Conservation (phyloP, 2,113 vertebrate species). For the Candoia aspera region DNA sequence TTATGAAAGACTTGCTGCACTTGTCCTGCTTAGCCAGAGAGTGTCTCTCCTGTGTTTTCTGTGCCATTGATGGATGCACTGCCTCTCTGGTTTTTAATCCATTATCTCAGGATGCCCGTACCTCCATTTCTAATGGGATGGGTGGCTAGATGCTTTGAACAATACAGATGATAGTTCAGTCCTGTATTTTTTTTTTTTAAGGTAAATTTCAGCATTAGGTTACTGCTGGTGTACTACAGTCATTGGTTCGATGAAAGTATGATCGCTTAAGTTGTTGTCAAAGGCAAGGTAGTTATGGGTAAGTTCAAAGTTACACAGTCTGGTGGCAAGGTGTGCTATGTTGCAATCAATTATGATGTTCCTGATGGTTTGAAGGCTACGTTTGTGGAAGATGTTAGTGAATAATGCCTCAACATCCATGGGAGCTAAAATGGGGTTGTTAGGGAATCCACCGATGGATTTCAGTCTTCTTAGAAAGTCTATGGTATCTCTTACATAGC, state of each 20-base stretch:
- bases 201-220: not conserved
- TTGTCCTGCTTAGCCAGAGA: fast-evolving
- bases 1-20: not conserved
- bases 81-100: not conserved
- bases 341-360: not conserved
- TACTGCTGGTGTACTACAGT: not conserved
- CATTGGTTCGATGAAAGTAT: not conserved
- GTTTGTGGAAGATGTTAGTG: not conserved
- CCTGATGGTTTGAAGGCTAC: not conserved
- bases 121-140: not conserved
- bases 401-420: not conserved
- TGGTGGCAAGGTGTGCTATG: not conserved
- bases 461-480: not conserved
- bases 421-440: not conserved
- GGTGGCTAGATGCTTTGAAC: not conserved
- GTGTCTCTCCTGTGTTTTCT: not conserved
- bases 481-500: not conserved
- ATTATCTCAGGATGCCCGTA: not conserved
- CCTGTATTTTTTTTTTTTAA: not conserved
- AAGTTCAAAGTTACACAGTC: not conserved
- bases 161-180: not conserved
- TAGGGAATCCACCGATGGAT: not conserved
- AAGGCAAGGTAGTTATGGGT: not conserved
- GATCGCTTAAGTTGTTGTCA: not conserved
- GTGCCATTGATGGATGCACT: not conserved